Evolutionary conservation across 2,888 invertebrate genomes (phyloP).

Genomic region (Dermolepida albohirtum): DNA sequence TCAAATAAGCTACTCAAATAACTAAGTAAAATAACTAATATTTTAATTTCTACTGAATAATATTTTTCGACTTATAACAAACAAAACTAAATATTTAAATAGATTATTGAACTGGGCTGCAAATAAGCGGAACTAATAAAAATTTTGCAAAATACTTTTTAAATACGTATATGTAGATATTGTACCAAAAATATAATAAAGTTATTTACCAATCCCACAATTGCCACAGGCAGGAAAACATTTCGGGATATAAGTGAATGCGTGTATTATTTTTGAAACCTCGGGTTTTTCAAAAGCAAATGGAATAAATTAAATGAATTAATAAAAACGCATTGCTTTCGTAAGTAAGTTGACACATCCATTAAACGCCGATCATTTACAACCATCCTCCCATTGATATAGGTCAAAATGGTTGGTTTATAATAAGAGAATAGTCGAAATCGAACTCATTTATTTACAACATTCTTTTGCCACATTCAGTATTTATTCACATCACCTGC

Average conservation of each 20-base stretch:
- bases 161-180: not conserved
- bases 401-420: slow-evolving; percentile 55
- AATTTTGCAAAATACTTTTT: too few species aligned
- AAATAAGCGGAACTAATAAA: too few species aligned
- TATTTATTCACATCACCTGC: slow-evolving; percentile 10
- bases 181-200: slow-evolving; percentile 23
- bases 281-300: slow-evolving; percentile 28
- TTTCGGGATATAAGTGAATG: slow-evolving; percentile 33
- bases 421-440: too few species aligned
- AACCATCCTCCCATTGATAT: slow-evolving; percentile 54
- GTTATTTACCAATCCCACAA: slow-evolving; percentile 56
- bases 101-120: too few species aligned
- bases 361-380: slow-evolving; percentile 48
- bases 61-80: too few species aligned
- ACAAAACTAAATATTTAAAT: too few species aligned
- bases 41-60: too few species aligned
- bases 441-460: not conserved
- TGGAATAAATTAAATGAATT: not conserved
- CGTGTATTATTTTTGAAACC: slow-evolving; percentile 3
- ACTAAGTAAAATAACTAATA: too few species aligned
- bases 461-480: slow-evolving; percentile 9
- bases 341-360: slow-evolving; percentile 46
- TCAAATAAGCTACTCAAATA: too few species aligned
- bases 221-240: slow-evolving; percentile 69
- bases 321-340: slow-evolving; percentile 5